A percentile compares a stretch with the other conserved stretches of the same genome.
Evolutionary conservation across 2,797 vertebrate species (phyloP).

Genomic region (Peromyscus nudipes): DNA sequence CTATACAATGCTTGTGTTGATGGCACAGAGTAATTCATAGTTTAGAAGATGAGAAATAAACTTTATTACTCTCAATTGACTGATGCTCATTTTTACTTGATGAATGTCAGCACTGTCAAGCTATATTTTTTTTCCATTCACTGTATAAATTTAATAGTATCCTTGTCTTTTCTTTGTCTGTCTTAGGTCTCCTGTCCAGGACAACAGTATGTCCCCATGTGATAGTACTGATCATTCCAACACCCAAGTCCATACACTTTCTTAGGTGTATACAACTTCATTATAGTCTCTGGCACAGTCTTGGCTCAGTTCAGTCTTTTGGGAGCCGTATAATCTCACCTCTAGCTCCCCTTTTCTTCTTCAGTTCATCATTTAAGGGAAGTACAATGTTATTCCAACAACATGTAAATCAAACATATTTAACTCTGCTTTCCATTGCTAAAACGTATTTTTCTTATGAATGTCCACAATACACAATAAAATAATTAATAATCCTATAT

Average conservation of each 20-base stretch:
- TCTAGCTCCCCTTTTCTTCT: background rate
- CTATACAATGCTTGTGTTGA: background rate
- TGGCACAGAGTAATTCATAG: background rate
- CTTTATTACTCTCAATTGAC: background rate
- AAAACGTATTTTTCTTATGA: background rate
- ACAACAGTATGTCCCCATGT: rapidly evolving
- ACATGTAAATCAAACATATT: background rate
- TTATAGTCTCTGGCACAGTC: background rate
- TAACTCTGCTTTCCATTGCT: background rate
- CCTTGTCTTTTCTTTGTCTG: background rate
- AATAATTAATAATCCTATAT: background rate
- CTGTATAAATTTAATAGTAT: background rate
- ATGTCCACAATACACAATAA: background rate
- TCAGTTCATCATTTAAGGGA: background rate
- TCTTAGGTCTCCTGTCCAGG: too few species aligned
- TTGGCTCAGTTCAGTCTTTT: background rate
- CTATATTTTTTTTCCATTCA: background rate
- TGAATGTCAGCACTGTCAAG: background rate
- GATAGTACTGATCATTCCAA: background rate
- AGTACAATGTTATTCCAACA: background rate
- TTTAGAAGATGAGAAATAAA: slow-evolving; percentile 1
- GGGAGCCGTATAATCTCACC: background rate
- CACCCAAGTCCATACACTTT: background rate
- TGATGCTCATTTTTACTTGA: background rate
- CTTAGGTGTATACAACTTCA: rapidly evolving